A percentile compares a stretch with the other conserved stretches of the same genome.
Evolutionary conservation across 1,140 invertebrate genomes (phyloP).

Genomic region (Laupala kohalensis): DNA sequence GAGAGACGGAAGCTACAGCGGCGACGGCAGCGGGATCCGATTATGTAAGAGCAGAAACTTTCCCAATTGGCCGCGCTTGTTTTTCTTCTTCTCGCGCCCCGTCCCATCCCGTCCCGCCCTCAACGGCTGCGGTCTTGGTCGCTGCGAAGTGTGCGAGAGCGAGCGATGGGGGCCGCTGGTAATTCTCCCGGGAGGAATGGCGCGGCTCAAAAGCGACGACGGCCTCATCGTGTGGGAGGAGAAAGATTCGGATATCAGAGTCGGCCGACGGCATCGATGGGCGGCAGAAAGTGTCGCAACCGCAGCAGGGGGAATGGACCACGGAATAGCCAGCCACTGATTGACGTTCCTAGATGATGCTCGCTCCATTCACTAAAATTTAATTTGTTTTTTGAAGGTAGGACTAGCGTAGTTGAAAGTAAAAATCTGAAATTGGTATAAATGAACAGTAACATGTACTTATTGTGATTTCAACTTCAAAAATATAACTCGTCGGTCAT

Average conservation of each 20-base stretch:
- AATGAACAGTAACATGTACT: too few relatives aligned
- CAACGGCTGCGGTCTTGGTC: not conserved
- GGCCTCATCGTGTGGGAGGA: not conserved
- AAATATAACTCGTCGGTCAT: too few relatives aligned
- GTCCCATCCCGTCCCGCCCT: too few relatives aligned
- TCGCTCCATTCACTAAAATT: too few relatives aligned
- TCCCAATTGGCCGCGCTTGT: not conserved
- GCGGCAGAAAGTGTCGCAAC: not conserved
- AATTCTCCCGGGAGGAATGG: not conserved
- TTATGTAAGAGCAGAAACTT: not conserved
- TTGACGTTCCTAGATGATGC: too few relatives aligned
- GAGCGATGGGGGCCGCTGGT: not conserved
- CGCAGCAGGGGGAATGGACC: not conserved
- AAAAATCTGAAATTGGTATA: too few relatives aligned
- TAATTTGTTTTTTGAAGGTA: too few relatives aligned
- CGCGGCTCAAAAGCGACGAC: not conserved
- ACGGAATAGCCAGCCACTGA: too few relatives aligned
- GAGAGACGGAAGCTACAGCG: not conserved
- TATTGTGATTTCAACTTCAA: too few relatives aligned
- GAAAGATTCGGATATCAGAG: not conserved
- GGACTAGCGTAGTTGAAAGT: too few relatives aligned
- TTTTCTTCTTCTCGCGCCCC: too few relatives aligned
- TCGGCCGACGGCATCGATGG: not conserved
- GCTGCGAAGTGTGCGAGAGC: too few relatives aligned
- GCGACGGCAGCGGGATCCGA: not conserved